phyloP scores from a whole-genome alignment of 2,113 vertebrate species.

The Forbesichthys papilliferus region DNA sequence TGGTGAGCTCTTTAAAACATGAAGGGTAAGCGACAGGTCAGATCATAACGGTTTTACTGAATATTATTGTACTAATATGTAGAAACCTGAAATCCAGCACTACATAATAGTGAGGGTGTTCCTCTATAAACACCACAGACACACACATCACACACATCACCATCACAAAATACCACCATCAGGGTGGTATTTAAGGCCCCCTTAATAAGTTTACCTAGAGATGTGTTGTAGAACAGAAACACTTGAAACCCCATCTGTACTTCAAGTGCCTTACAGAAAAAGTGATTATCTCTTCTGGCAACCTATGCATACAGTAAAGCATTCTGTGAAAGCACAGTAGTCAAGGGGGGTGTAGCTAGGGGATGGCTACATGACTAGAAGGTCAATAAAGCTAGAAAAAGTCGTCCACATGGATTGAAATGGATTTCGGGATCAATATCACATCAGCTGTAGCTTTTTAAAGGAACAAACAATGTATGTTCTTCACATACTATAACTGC shows the following conservation, averaged over 20 bases:
- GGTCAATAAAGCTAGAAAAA: constrained; percentile 54
- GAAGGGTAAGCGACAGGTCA: constrained; percentile 5
- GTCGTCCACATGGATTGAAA: constrained; percentile 47
- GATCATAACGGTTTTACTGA: constrained; percentile 21
- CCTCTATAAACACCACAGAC: constrained; percentile 9
- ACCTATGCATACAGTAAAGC: constrained; percentile 23
- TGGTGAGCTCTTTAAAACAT: constrained; percentile 20
- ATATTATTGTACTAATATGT: not conserved
- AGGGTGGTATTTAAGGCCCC: constrained; percentile 10
- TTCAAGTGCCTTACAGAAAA: constrained; percentile 38
- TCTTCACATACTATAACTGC: constrained; percentile 9
- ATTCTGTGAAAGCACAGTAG: constrained; percentile 27
- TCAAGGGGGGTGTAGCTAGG: constrained; percentile 29
- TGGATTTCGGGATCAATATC: constrained; percentile 68
- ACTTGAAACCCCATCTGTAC: constrained; percentile 27
- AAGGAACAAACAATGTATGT: constrained; percentile 39
- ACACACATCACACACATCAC: too few relatives aligned
- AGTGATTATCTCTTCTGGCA: constrained; percentile 41
- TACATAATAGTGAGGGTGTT: constrained; percentile 5
- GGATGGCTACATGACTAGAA: constrained; percentile 44
- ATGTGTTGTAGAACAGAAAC: constrained; percentile 1
- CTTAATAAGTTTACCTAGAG: constrained; percentile 9
- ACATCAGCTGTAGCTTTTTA: constrained; percentile 51
- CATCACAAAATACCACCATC: constrained; percentile 8
- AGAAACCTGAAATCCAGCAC: not conserved